Conservation (phyloP, 1,140 invertebrate genomes). For the Metaphire vulgaris region DNA sequence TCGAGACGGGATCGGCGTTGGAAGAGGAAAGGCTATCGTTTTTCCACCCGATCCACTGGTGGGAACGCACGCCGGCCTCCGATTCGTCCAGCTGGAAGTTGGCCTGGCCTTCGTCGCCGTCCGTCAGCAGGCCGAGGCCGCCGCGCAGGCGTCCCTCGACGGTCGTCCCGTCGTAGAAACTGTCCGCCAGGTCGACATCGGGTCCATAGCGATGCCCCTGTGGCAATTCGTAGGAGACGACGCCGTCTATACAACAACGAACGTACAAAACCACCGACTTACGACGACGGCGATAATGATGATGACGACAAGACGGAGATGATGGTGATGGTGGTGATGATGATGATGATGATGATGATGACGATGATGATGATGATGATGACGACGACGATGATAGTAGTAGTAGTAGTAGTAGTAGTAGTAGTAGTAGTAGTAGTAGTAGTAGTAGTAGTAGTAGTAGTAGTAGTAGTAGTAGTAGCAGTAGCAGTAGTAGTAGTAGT, state of each 20-base stretch:
- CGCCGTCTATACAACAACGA: constrained; percentile 68
- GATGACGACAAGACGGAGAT: too few species aligned
- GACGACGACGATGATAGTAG: too few species aligned
- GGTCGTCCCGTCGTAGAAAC: constrained; percentile 50
- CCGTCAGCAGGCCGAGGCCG: constrained; percentile 79
- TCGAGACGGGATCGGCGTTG: constrained; percentile 36
- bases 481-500: too few species aligned
- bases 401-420: too few species aligned
- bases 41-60: constrained; percentile 83
- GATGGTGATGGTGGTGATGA: too few species aligned
- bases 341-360: too few species aligned
- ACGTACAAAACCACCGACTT: too few species aligned
- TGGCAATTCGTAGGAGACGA: constrained; percentile 74
- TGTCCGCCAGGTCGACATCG: constrained; percentile 50
- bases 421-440: too few species aligned
- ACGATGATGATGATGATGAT: too few species aligned
- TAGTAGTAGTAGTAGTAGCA: too few species aligned
- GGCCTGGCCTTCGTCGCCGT: constrained; percentile 63
- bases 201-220: constrained; percentile 63
- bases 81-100: constrained; percentile 67
- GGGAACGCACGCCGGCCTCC: constrained; percentile 63
- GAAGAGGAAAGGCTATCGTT: constrained; percentile 56
- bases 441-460: too few species aligned
- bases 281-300: too few species aligned
- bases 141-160: constrained; percentile 55